phyloP scores from a whole-genome alignment of 1,140 invertebrate genomes.

The Pogonus chalceus region DNA sequence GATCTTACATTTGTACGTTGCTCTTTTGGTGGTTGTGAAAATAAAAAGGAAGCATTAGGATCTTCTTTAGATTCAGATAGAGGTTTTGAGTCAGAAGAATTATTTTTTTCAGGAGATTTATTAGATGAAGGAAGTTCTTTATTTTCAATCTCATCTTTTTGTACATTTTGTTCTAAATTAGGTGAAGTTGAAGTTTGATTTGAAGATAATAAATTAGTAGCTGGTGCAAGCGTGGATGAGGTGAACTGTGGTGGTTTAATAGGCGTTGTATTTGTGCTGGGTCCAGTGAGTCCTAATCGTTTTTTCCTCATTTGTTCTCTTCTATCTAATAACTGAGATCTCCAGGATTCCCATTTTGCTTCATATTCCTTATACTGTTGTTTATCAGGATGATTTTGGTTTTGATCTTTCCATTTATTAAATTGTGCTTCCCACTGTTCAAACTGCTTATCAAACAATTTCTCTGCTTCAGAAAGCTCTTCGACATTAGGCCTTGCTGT shows the following conservation, averaged over 20 bases:
- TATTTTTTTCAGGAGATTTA: too few species aligned
- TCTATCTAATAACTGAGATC: slow-evolving; percentile 61
- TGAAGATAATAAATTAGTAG: too few species aligned
- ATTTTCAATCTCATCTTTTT: too few species aligned
- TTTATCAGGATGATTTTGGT: slow-evolving; percentile 76
- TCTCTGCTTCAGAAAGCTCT: slow-evolving; percentile 54
- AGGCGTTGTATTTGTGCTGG: not conserved
- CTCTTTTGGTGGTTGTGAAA: slow-evolving; percentile 1
- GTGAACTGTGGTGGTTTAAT: slow-evolving; percentile 5
- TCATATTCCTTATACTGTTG: slow-evolving; percentile 73
- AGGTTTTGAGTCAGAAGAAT: too few species aligned
- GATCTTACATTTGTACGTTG: slow-evolving; percentile 10
- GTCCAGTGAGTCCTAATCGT: slow-evolving; percentile 32
- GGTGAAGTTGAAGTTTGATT: slow-evolving; percentile 5
- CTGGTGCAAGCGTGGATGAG: not conserved
- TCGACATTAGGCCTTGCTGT: slow-evolving; percentile 17
- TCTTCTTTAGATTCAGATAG: too few species aligned
- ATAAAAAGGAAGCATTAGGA: not conserved
- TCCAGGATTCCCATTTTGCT: slow-evolving; percentile 70
- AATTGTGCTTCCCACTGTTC: slow-evolving; percentile 77
- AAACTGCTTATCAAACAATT: slow-evolving; percentile 70
- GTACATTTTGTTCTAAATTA: slow-evolving; percentile 16
- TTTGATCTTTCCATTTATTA: slow-evolving; percentile 73
- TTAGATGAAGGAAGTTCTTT: too few species aligned
- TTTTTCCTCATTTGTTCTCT: slow-evolving; percentile 70